These are phyloP conservation scores for Pyrgus malvae DNA, from an alignment of 2,888 invertebrate genomes.

Conservation along the genomic window DNA sequence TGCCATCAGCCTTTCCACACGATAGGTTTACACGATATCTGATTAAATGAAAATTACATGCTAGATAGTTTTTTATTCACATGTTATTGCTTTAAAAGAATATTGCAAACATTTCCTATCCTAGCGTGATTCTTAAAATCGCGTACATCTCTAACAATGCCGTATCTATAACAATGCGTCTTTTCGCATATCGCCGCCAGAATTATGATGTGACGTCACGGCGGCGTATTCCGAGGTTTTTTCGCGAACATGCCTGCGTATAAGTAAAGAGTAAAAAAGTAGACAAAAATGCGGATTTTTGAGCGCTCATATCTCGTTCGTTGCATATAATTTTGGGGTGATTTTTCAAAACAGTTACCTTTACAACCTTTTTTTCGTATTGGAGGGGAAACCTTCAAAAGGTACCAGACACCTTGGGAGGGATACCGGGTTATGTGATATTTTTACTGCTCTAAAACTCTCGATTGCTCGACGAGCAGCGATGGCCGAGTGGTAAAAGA, in stretches of 20 bases:
- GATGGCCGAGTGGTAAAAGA: too few relatives aligned
- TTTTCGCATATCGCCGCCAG: conserved; percentile 4
- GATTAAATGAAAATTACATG: too few relatives aligned
- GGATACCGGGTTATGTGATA: background rate
- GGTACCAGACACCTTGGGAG: too few relatives aligned
- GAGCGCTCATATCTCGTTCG: conserved; percentile 1
- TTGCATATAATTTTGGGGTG: conserved; percentile 9
- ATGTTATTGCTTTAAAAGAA: too few relatives aligned
- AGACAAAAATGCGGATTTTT: conserved; percentile 3
- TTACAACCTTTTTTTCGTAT: background rate
- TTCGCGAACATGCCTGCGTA: conserved; percentile 21
- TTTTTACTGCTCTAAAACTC: too few relatives aligned
- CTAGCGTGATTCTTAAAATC: too few relatives aligned
- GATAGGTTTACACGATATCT: too few relatives aligned
- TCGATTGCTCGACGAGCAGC: too few relatives aligned
- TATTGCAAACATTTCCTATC: too few relatives aligned
- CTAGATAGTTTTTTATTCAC: too few relatives aligned
- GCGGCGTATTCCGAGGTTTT: conserved; percentile 36
- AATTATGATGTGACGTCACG: conserved; percentile 37
- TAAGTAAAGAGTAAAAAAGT: background rate
- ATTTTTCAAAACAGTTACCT: conserved; percentile 5
- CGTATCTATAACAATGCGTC: background rate
- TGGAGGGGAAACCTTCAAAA: background rate
- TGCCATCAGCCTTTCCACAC: too few relatives aligned
- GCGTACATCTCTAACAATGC: background rate